Evolutionary conservation across 2,888 invertebrate genomes (phyloP).

Genomic region (Lypha dubia): DNA sequence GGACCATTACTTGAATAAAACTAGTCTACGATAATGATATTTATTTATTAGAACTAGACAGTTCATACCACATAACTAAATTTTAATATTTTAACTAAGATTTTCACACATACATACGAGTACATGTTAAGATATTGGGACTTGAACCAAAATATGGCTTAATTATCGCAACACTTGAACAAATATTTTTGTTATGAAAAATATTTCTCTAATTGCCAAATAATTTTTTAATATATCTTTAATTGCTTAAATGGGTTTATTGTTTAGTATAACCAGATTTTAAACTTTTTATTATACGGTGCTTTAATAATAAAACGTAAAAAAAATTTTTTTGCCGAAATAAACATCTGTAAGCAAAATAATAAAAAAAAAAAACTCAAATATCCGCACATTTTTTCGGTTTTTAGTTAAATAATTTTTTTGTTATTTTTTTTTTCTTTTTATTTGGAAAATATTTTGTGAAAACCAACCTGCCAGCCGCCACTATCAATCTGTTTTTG

Average conservation of each 20-base stretch:
- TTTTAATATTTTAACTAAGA: no score
- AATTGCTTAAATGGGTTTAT: neutral
- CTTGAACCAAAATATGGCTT: neutral
- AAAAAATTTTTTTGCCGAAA: conserved; percentile 46
- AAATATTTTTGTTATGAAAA: neutral
- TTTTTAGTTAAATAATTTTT: no score
- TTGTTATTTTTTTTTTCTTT: no score
- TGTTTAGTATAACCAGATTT: neutral
- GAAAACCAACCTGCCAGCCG: conserved; percentile 39
- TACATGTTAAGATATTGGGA: no score
- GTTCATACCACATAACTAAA: neutral
- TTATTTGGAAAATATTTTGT: conserved; percentile 38
- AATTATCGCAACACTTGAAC: no score
- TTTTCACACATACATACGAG: no score
- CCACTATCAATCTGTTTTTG: neutral
- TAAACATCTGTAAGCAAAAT: conserved; percentile 48
- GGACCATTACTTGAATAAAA: neutral
- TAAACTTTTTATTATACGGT: neutral
- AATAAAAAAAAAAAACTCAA: conserved; percentile 20
- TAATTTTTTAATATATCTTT: neutral
- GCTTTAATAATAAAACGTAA: neutral
- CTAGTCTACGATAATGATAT: neutral
- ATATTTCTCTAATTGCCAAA: neutral
- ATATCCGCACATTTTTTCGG: conserved; percentile 38
- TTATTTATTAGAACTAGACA: no score